These are phyloP conservation scores for Chaetura pelagica DNA, from an alignment of 2,113 vertebrate species.

Conservation along the genomic window DNA sequence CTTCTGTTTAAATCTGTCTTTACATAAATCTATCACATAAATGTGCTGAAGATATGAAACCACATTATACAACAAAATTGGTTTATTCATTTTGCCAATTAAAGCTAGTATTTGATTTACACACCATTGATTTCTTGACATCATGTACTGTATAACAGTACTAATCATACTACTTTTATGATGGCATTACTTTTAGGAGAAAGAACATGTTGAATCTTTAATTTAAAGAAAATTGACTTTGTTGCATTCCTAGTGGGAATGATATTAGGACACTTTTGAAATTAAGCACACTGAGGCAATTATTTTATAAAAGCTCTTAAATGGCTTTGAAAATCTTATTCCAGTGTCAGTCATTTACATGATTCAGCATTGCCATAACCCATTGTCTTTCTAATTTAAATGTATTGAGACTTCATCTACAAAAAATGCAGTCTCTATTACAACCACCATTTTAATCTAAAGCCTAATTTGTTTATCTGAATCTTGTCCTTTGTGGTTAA, in stretches of 20 bases:
- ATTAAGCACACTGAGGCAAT: conserved; percentile 17
- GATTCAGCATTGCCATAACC: neutral
- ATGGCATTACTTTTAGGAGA: neutral
- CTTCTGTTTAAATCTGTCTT: conserved; percentile 44
- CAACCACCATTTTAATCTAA: neutral
- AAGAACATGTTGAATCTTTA: neutral
- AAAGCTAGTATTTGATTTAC: conserved; percentile 33
- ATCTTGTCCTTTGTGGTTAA: neutral
- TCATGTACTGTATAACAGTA: neutral
- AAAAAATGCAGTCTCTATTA: conserved; percentile 12
- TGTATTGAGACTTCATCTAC: neutral
- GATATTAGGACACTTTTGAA: neutral
- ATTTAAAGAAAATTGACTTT: neutral
- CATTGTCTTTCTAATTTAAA: conserved; percentile 31
- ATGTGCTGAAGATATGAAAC: neutral
- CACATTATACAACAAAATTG: conserved; percentile 5
- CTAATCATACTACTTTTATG: conserved; percentile 10
- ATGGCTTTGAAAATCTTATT: neutral
- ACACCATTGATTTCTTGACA: neutral
- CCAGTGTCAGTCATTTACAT: conserved; percentile 11
- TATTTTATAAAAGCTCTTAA: conserved; percentile 38
- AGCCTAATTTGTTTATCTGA: neutral
- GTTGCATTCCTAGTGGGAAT: neutral
- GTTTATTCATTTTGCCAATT: conserved; percentile 13
- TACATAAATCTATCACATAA: conserved; percentile 15